Percentiles rank a stretch among this genome's conserved stretches.
phyloP scores from a whole-genome alignment of 2,797 vertebrate genomes.

The Coendou prehensilis region DNA sequence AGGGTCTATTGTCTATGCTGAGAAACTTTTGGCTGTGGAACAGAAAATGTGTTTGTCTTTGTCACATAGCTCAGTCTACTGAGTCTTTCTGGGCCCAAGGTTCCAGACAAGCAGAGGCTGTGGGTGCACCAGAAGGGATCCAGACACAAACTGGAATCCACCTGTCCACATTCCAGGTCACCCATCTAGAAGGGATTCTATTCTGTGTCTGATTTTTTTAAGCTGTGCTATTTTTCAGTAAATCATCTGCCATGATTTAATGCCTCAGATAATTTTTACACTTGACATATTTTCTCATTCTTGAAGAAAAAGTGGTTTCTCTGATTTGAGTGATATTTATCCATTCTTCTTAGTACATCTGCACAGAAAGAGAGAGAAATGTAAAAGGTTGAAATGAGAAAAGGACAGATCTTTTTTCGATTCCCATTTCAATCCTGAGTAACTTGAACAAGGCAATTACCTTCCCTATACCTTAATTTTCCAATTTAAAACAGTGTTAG shows the following conservation, averaged over 20 bases:
- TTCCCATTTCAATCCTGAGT: conserved; percentile 63
- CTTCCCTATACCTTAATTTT: conserved; percentile 66
- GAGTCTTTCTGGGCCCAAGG: not conserved
- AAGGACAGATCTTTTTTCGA: not conserved
- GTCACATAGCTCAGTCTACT: conserved; percentile 55
- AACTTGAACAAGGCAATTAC: conserved; percentile 56
- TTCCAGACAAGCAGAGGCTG: conserved; percentile 24
- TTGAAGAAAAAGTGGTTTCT: conserved; percentile 16
- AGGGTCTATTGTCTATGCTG: conserved; percentile 23
- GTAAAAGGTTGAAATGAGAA: conserved; percentile 1
- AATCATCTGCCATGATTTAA: conserved; percentile 22
- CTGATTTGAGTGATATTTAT: not conserved
- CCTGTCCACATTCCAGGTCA: conserved; percentile 28
- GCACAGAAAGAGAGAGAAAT: conserved; percentile 54
- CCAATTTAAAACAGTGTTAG: conserved; percentile 52
- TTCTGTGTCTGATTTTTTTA: conserved; percentile 48
- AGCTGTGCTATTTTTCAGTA: conserved; percentile 46
- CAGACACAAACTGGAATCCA: not conserved
- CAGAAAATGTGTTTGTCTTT: conserved; percentile 64
- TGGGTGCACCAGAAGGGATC: conserved; percentile 6
- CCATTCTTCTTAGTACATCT: conserved; percentile 43
- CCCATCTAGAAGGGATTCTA: not conserved
- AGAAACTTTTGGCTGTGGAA: conserved; percentile 56
- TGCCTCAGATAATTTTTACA: conserved; percentile 9
- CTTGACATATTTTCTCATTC: conserved; percentile 12